Conservation (phyloP, 1,140 invertebrate genomes). For the Proales similis region DNA sequence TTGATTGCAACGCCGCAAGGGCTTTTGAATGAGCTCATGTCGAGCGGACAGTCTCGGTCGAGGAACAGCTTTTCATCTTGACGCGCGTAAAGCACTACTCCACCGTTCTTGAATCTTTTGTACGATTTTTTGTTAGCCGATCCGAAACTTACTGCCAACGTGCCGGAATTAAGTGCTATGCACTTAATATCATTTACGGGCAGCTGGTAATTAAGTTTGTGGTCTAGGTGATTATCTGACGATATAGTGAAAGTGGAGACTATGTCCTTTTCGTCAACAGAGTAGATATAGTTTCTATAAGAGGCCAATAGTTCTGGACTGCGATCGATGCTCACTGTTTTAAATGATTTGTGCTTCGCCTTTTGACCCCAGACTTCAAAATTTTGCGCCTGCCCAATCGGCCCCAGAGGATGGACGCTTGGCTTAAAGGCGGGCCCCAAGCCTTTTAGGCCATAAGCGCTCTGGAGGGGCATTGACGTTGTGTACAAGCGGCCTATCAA, state of each 20-base stretch:
- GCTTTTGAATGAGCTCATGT: no score
- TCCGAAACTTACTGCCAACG: not conserved
- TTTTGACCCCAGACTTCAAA: constrained; percentile 16
- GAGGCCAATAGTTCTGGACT: constrained; percentile 1
- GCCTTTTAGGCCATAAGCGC: no score
- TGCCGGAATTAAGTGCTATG: not conserved
- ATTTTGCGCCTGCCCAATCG: no score
- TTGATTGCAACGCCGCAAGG: constrained; percentile 16
- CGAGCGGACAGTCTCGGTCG: no score
- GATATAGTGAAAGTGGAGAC: not conserved
- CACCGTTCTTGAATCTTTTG: not conserved
- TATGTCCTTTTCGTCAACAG: constrained; percentile 8
- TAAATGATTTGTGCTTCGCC: not conserved
- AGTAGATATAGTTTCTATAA: constrained; percentile 33
- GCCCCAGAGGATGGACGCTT: no score
- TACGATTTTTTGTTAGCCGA: not conserved
- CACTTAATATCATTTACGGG: constrained; percentile 1
- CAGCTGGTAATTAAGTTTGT: not conserved
- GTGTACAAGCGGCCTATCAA: no score
- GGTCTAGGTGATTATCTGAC: not conserved
- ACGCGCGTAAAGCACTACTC: not conserved
- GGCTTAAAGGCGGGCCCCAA: no score
- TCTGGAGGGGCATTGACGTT: no score
- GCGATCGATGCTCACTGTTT: not conserved
- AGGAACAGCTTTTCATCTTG: no score